phyloP scores from a whole-genome alignment of 2,113 vertebrate species.

The Cryptotis parvus region DNA sequence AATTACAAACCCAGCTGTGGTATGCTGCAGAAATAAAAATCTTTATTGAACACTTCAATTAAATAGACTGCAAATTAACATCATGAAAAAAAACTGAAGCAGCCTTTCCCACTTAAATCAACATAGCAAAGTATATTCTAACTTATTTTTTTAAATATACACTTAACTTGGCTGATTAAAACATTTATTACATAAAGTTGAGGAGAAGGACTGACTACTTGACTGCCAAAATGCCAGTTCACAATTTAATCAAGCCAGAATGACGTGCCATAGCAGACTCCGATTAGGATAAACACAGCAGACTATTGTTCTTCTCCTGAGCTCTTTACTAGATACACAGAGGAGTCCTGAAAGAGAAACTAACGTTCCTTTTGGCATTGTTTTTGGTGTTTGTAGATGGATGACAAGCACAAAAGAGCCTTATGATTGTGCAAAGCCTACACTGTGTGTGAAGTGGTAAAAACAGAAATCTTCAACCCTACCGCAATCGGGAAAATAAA shows the following conservation, averaged over 20 bases:
- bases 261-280: neutral
- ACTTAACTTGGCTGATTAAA: constrained; percentile 58
- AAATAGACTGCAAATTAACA: constrained; percentile 57
- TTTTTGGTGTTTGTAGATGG: no score
- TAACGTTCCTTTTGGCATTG: no score
- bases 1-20: constrained; percentile 55
- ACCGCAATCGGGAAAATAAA: no score
- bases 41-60: constrained; percentile 61
- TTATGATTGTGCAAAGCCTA: no score
- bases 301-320: neutral
- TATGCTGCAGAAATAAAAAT: constrained; percentile 63
- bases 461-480: no score
- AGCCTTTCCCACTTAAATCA: constrained; percentile 70
- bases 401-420: no score
- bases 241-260: constrained; percentile 39
- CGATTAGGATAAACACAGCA: neutral
- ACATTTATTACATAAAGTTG: constrained; percentile 48
- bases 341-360: neutral
- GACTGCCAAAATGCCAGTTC: constrained; percentile 51
- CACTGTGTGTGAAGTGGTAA: no score
- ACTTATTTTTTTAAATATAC: constrained; percentile 58
- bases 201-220: constrained; percentile 48
- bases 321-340: neutral
- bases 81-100: constrained; percentile 58
- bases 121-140: constrained; percentile 26